phyloP scores from a whole-genome alignment of 92 coral and sea anemone species.

The Meandrina meandrites region DNA sequence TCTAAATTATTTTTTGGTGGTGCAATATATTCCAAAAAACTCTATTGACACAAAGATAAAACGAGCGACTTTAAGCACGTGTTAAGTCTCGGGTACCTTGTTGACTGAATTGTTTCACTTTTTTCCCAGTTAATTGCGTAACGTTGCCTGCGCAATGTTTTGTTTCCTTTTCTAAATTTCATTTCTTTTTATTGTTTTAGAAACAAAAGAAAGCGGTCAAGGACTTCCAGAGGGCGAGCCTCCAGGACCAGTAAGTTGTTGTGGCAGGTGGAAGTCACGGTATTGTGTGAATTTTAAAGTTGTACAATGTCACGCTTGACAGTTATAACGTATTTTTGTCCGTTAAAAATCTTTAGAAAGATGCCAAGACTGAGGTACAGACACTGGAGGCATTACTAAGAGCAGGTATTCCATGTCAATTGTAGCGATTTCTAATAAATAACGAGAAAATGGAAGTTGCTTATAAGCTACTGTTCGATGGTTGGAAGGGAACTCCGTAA shows the following conservation, averaged over 20 bases:
- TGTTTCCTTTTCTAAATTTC: not conserved
- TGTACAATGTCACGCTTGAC: not conserved
- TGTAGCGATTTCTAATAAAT: not conserved
- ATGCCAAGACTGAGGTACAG: conserved; percentile 70
- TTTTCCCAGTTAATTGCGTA: not conserved
- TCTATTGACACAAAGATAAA: no score
- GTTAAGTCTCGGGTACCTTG: not conserved
- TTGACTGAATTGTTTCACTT: not conserved
- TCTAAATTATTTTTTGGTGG: no score
- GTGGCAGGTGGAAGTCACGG: not conserved
- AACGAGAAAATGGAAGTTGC: not conserved
- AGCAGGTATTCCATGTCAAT: conserved; percentile 63
- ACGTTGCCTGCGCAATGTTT: not conserved
- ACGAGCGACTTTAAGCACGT: no score
- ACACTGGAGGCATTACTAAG: conserved; percentile 77
- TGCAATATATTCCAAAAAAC: no score
- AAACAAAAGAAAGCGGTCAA: conserved; percentile 33
- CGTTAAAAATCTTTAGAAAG: conserved; percentile 42
- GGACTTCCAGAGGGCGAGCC: conserved; percentile 85
- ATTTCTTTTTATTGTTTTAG: not conserved
- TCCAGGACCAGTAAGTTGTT: conserved; percentile 66
- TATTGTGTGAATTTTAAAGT: not conserved
- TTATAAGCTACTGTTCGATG: no score
- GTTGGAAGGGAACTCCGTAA: no score
- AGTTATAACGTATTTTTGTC: not conserved